Conservation (phyloP, 2,888 invertebrate genomes). For the Cylloceria caligata region DNA sequence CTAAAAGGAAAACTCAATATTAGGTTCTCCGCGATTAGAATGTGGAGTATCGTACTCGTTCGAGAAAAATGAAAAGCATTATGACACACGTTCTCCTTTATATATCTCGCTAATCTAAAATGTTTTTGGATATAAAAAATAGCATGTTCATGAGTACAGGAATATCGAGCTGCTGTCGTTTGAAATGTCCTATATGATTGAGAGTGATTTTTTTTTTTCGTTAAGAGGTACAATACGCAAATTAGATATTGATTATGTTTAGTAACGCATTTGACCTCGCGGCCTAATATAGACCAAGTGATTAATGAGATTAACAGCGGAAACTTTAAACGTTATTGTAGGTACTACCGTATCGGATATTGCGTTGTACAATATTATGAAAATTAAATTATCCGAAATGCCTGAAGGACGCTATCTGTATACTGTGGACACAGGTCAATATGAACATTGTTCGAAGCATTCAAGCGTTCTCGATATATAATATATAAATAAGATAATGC, state of each 20-base stretch:
- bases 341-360: too few species aligned
- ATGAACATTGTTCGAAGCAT: conserved; percentile 47
- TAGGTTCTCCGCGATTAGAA: conserved; percentile 37
- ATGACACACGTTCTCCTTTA: conserved; percentile 76
- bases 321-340: conserved; percentile 49
- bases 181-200: conserved; percentile 62
- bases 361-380: conserved; percentile 18
- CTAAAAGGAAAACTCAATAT: conserved; percentile 41
- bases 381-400: conserved; percentile 55
- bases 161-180: conserved; percentile 68
- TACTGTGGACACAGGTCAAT: conserved; percentile 23
- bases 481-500: conserved; percentile 56
- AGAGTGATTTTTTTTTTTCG: conserved; percentile 47
- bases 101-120: conserved; percentile 63
- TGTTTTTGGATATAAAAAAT: conserved; percentile 80
- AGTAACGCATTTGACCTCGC: conserved; percentile 60
- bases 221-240: conserved; percentile 52
- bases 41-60: conserved; percentile 49
- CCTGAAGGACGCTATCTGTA: conserved; percentile 29
- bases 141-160: conserved; percentile 77
- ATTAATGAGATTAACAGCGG: conserved; percentile 47
- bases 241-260: conserved; percentile 55
- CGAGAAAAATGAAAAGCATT: conserved; percentile 66
- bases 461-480: conserved; percentile 42
- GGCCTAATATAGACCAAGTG: conserved; percentile 67